These are phyloP conservation scores for Cenopis cana DNA, from an alignment of 2,888 invertebrate genomes.

Conservation along the genomic window DNA sequence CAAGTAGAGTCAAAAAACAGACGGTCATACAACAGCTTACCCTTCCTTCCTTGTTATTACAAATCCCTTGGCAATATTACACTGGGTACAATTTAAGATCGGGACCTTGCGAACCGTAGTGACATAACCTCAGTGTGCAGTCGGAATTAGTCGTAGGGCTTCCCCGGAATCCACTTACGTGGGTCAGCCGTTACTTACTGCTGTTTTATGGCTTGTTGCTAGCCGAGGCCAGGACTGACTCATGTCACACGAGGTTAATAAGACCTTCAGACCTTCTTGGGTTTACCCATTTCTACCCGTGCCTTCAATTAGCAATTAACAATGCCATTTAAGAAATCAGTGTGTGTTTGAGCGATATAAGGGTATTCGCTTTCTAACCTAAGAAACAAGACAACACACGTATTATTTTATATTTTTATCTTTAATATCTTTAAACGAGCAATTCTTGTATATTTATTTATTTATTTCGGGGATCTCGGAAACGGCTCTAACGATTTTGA, in stretches of 20 bases:
- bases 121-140: constrained; percentile 12
- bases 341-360: no score
- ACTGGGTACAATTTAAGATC: neutral
- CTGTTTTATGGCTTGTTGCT: constrained; percentile 32
- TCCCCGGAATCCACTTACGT: constrained; percentile 27
- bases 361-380: no score
- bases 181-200: constrained; percentile 33
- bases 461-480: no score
- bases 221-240: constrained; percentile 10
- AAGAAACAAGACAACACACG: no score
- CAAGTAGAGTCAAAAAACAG: no score
- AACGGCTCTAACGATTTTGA: no score
- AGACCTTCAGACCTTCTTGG: constrained; percentile 1
- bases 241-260: neutral
- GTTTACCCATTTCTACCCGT: neutral
- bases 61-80: neutral
- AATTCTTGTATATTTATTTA: no score
- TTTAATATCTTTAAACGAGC: no score
- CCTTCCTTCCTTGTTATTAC: no score
- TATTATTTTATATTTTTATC: no score
- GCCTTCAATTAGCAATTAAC: neutral
- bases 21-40: no score
- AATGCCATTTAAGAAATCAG: no score
- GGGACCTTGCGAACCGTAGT: neutral
- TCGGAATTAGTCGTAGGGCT: constrained; percentile 24